Conservation (phyloP, 2,888 invertebrate genomes). For the Escarpia spicata region DNA sequence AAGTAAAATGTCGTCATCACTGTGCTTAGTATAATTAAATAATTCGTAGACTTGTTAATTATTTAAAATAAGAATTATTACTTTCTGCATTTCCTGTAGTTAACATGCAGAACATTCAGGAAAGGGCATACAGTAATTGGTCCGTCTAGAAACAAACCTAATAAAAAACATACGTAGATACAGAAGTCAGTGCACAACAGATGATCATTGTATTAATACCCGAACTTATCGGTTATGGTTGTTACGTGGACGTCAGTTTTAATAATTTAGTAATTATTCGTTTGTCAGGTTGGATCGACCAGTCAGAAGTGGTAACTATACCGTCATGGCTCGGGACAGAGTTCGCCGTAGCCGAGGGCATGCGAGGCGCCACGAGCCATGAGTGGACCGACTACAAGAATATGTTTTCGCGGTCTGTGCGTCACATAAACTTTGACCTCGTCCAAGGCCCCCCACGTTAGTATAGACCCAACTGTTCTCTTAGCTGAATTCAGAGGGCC, state of each 20-base stretch:
- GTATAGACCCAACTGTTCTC: not conserved
- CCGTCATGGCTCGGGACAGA: slow-evolving; percentile 37
- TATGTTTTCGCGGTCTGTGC: slow-evolving; percentile 41
- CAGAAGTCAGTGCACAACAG: not conserved
- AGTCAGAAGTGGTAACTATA: slow-evolving; percentile 37
- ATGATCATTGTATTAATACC: not conserved
- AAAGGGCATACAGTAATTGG: not conserved
- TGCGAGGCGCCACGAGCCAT: slow-evolving; percentile 37
- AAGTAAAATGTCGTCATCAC: not conserved
- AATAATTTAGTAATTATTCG: too few relatives aligned
- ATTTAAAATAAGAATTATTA: not conserved
- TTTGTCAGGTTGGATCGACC: slow-evolving; percentile 43
- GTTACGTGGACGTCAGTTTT: too few relatives aligned
- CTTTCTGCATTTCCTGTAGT: not conserved
- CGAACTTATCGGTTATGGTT: not conserved
- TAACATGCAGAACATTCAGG: not conserved
- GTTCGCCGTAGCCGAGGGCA: slow-evolving; percentile 38
- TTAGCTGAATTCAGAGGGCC: not conserved
- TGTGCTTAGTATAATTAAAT: not conserved
- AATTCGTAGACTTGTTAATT: not conserved
- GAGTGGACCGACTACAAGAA: slow-evolving; percentile 43
- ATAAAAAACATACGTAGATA: not conserved
- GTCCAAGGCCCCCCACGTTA: not conserved
- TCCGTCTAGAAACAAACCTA: not conserved
- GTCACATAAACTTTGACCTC: slow-evolving; percentile 38